A percentile compares a stretch with the other conserved stretches of the same genome.
Evolutionary conservation across 2,888 invertebrate genomes (phyloP).

Genomic region (Tetrapedia diversipes): DNA sequence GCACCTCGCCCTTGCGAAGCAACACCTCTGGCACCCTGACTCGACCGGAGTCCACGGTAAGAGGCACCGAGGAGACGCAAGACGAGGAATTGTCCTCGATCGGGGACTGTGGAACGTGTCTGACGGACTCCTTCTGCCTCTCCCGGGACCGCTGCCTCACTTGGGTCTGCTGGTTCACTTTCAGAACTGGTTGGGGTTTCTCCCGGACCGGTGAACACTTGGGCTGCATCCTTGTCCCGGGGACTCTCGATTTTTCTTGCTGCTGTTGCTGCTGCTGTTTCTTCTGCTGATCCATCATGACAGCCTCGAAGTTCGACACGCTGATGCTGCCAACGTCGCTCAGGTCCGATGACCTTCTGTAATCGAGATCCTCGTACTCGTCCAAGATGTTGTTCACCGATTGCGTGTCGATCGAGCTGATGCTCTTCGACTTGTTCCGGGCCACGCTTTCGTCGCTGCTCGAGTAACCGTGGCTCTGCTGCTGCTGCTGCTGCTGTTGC

Average conservation of each 20-base stretch:
- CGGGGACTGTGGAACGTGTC: conserved; percentile 40
- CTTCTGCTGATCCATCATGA: conserved; percentile 74
- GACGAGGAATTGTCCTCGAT: conserved; percentile 25
- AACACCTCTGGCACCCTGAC: conserved; percentile 70
- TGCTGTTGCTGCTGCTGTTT: conserved; percentile 66
- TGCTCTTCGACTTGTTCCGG: conserved; percentile 76
- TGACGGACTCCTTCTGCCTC: conserved; percentile 61
- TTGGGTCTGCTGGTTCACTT: conserved; percentile 76
- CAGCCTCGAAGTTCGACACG: conserved; percentile 74
- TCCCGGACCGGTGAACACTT: conserved; percentile 50
- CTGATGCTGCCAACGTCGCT: conserved; percentile 75
- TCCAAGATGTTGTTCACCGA: conserved; percentile 79
- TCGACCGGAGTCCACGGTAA: conserved; percentile 40
- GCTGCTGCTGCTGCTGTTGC: conserved; percentile 56
- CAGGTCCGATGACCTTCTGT: conserved; percentile 73
- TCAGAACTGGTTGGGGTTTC: conserved; percentile 66
- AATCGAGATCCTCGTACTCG: conserved; percentile 78
- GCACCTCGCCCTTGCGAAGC: conserved; percentile 76
- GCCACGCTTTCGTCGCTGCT: conserved; percentile 76
- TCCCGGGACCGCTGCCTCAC: conserved; percentile 76
- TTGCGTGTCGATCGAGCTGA: conserved; percentile 78
- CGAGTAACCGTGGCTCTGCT: conserved; percentile 69
- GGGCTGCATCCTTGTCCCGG: conserved; percentile 47
- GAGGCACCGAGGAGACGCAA: conserved; percentile 9
- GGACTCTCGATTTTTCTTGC: conserved; percentile 48